These are phyloP conservation scores for Botrylloides violaceus DNA, from an alignment of 23 tunicate genomes.

Conservation along the genomic window DNA sequence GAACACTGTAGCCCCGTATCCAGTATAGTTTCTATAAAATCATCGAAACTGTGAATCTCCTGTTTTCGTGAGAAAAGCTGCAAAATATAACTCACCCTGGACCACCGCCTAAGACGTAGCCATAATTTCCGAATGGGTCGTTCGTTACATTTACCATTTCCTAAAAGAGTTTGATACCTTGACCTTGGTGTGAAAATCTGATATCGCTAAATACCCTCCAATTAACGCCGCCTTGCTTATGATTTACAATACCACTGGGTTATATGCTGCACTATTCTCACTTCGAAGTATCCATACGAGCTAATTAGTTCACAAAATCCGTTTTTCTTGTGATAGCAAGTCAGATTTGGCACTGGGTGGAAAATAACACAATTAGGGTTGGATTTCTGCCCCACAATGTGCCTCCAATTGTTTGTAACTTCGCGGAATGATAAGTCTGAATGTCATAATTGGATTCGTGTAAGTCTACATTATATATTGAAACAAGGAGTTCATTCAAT, in stretches of 20 bases:
- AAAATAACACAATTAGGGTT: background rate
- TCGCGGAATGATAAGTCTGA: background rate
- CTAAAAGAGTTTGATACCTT: no score
- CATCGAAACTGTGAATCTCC: no score
- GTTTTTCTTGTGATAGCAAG: background rate
- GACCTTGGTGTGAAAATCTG: no score
- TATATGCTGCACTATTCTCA: no score
- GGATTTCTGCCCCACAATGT: background rate
- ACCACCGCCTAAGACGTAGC: conserved; percentile 1
- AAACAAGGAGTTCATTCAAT: background rate
- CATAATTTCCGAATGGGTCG: conserved; percentile 4
- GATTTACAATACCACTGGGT: no score
- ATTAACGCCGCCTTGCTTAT: no score
- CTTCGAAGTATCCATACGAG: no score
- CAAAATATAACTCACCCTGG: conserved; percentile 19
- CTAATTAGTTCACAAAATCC: background rate
- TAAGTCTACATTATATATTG: background rate
- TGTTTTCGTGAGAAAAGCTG: no score
- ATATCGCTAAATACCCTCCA: no score
- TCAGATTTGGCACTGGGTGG: background rate
- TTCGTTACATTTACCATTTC: conserved; percentile 11
- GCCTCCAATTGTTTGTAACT: background rate
- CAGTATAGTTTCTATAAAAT: conserved; percentile 6
- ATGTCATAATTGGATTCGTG: background rate
- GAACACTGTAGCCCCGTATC: background rate